Evolutionary conservation across 2,888 invertebrate species (phyloP).

Genomic region (Phytoseiulus persimilis): DNA sequence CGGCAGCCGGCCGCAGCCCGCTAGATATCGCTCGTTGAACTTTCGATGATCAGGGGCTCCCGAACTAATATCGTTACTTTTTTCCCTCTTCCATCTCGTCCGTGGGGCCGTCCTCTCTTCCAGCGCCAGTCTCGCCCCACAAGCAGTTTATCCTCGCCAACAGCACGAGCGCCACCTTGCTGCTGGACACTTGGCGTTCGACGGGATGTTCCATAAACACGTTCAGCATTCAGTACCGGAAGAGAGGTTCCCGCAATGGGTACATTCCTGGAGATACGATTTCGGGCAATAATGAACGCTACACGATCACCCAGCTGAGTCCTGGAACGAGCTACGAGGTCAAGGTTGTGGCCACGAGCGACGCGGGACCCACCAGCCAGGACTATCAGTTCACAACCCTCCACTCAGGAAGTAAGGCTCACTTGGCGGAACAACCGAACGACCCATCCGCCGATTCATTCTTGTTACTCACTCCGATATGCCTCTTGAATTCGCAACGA

Average conservation of each 20-base stretch:
- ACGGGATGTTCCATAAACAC: slow-evolving; percentile 50
- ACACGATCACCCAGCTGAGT: slow-evolving; percentile 32
- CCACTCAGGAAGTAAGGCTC: slow-evolving; percentile 17
- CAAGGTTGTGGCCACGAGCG: slow-evolving; percentile 37
- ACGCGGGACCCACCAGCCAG: slow-evolving; percentile 31
- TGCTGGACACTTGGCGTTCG: slow-evolving; percentile 49
- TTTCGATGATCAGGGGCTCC: slow-evolving; percentile 28
- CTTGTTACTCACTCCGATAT: no score
- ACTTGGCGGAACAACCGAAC: background rate
- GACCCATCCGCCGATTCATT: background rate
- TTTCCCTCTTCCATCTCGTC: background rate
- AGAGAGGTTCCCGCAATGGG: slow-evolving; percentile 21
- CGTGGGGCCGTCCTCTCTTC: slow-evolving; percentile 12
- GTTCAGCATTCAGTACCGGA: slow-evolving; percentile 48
- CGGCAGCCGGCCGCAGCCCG: background rate
- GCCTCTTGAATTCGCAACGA: no score
- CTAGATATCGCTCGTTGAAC: slow-evolving; percentile 34
- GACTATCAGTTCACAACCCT: slow-evolving; percentile 36
- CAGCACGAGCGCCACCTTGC: slow-evolving; percentile 49
- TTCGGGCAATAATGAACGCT: slow-evolving; percentile 29
- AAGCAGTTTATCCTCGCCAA: slow-evolving; percentile 48
- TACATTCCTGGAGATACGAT: slow-evolving; percentile 29
- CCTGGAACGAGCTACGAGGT: slow-evolving; percentile 20
- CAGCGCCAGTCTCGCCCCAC: slow-evolving; percentile 50
- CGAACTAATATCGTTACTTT: slow-evolving; percentile 35